Base-by-base conservation (phyloP, 2,888 invertebrate species). In the Hartigia nigra region DNA sequence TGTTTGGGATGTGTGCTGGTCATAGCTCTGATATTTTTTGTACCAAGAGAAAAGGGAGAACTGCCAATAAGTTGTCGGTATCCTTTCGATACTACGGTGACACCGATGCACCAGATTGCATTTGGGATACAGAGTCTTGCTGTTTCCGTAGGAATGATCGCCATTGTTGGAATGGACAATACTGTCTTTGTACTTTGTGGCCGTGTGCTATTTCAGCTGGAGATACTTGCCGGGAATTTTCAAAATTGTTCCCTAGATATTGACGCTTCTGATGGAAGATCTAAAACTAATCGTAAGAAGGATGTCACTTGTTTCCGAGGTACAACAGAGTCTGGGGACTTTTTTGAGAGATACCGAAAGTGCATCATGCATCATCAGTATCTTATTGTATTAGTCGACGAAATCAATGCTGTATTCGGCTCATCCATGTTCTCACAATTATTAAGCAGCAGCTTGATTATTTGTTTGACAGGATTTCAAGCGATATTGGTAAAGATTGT, bases 381-480 rank as follows among this genome's bases (percentile, higher is more conserved):
- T 78, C 78, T 88, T 69, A 80, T 88, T 69, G 69, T 72, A 14
- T 81, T 86, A 72, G 81, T 86, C 12, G 80, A 85, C 5, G 83
- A 86, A 37, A 81, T 88, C 74, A 89, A 90, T 79, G 76, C 78
- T 4, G 79, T 87, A 9, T 88, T 87, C 55, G 37, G 75, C 77
- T 80, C 85, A 37, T 85, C 86, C 70, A 84, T 88, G 84, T 79
- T 89, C 79, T 83, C 85, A 31, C 90, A 90, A 81, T 81, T 90
- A 77, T 79, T 87, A n/a, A 85, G 86, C 31, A 90, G 90, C 74
- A 87, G 85, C 31, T 85, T 86, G 78, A 88, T 89, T 77, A 89
- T 90, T 82, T 90, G 90, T 79, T 80, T 90, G 69, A 89, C 89
- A 32, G 87, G 90, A 76, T 90, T 90, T 78, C 89, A 90, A 81